Evolutionary conservation across 1,140 invertebrate species (phyloP), one percentile per base, ranked within the genome.

Genomic region (Leptopilina boulardi): DNA sequence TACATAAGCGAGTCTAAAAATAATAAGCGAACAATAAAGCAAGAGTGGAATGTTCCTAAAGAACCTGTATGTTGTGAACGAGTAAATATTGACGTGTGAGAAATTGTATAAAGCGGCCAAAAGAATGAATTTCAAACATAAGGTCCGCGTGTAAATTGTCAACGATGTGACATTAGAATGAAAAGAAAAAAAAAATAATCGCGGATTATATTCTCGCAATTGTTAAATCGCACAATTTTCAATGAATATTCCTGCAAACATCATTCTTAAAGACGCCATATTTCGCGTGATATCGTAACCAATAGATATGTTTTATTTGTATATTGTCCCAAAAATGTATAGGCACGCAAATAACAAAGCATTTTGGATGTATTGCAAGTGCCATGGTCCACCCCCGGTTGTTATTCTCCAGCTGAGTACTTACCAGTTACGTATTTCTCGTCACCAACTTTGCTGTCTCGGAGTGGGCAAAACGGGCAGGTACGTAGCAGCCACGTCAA

Each of bases 401-500:
- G 93, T 93, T 94, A 94, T 94, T 92, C 92, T 92, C 93, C 93
- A 92, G 91, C 93, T 93, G 93, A 92, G 93, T 94, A 95, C 95
- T 96, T 95, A 96, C 95, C 95, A 95, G 94, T 96, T 97, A 96
- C 95, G 95, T 96, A 96, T 95, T 96, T 95, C 94, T 96, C 95
- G 95, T 96, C 95, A 96, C 95, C 94, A 95, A 95, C 92, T 96
- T 96, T 95, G 95, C 95, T 94, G 95, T 94, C 95, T 94, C 94
- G 94, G 95, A 97, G 94, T 96, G 95, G 96, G 95, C 94, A 95
- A 96, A 51, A 94, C 93, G 93, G 93, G 93, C 94, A 94, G 93
- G 95, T 96, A 96, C 95, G 96, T 97, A 96, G 95, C 94, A 95
- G 95, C 95, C 95, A 97, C 96, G 96, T 97, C 96, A 97, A 97